These are phyloP conservation scores for Aethes cnicana DNA, from an alignment of 2,888 invertebrate genomes.

Conservation along the genomic window DNA sequence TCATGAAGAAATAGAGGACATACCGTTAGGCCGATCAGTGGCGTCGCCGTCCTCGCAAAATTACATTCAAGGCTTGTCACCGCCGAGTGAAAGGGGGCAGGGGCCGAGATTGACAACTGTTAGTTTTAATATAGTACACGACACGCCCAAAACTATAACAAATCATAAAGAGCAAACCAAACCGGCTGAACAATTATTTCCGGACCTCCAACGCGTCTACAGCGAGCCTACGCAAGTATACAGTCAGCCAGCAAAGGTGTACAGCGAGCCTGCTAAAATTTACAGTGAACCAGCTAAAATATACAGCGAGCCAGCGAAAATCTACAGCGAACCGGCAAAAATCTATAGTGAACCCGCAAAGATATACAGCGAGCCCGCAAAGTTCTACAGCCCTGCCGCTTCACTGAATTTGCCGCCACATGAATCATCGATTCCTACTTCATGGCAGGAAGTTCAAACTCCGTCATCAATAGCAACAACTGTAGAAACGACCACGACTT, in stretches of 20 bases:
- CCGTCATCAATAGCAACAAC: conserved; percentile 20
- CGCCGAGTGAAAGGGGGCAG: conserved; percentile 47
- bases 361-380: conserved; percentile 82
- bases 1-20: conserved; percentile 25
- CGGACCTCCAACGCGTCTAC: conserved; percentile 49
- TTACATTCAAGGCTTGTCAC: conserved; percentile 53
- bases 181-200: conserved; percentile 43
- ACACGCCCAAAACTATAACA: conserved; percentile 46
- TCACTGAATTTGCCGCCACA: conserved; percentile 58
- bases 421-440: conserved; percentile 42
- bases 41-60: conserved; percentile 54
- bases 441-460: conserved; percentile 46
- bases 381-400: conserved; percentile 82
- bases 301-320: conserved; percentile 77
- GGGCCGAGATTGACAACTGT: conserved; percentile 63
- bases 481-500: conserved; percentile 30
- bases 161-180: conserved; percentile 49
- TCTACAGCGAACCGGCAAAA: conserved; percentile 82
- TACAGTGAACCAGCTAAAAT: conserved; percentile 77
- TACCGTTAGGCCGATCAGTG: conserved; percentile 33
- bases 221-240: conserved; percentile 62
- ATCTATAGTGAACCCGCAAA: conserved; percentile 81
- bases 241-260: conserved; percentile 63
- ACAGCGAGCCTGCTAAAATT: conserved; percentile 75
- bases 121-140: conserved; percentile 70